Evolutionary conservation across 1,140 invertebrate genomes (phyloP), one percentile per base, ranked within the genome.

Genomic region (Diploscapter pachys): DNA sequence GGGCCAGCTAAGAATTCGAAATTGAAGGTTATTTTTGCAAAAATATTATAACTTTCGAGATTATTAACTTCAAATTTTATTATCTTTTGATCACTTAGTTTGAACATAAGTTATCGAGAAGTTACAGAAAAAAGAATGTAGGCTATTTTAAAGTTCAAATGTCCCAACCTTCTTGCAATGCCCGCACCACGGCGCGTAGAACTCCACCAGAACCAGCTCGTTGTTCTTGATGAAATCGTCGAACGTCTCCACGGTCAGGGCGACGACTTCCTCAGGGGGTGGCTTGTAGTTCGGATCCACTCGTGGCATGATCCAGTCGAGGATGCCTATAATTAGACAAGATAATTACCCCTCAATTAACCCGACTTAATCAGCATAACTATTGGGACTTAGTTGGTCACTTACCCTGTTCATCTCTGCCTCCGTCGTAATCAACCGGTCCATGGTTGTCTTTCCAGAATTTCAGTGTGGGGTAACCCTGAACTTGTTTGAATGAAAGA

Each of bases 161-260:
- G 31, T 31, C 31, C 31, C 31, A 31, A 31, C 31, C 31, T 80
- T 80, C 75, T 87, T 86, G 67, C 86, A 86, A 72, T 86, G 85
- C 9, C 84, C 85, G 74, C 85, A 86, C 88, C 89, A 90, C 53
- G 89, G 89, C 66, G 90, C 89, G 86, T 90, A 90, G 80, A 90
- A 90, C 80, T 89, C 89, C 2, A 90, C 88, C n/a, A 90, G 83
- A 11, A 87, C 87, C 11, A 90, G 81, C 9, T 88, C 84, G 65
- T 87, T 82, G 54, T 86, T 85, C 52, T 86, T 84, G 50, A 89
- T 81, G 77, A 86, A 86, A 11, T 88, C 85, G 53, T 87, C 85
- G 81, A 90, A 90, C 75, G 89, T 89, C 65, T 88, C 87, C 4
- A 82, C 81, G 0, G 88, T 89, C 49, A 90, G 80, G n/a, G 86